Evolutionary conservation across 2,888 invertebrate genomes (phyloP).

Genomic region (Zaprionus lineosus): DNA sequence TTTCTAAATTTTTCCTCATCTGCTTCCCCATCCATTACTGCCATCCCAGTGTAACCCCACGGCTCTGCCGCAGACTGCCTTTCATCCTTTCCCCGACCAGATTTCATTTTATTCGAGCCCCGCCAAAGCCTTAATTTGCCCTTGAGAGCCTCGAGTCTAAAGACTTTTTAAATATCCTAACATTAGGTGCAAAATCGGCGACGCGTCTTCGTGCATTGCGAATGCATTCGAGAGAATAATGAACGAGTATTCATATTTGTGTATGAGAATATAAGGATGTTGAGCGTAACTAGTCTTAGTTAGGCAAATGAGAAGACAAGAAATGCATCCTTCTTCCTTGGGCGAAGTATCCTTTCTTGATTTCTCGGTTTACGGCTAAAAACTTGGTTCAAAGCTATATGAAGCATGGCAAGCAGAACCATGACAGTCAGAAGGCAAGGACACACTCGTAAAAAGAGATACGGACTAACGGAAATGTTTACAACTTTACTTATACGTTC

Average conservation of each 20-base stretch:
- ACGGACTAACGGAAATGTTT: slow-evolving; percentile 43
- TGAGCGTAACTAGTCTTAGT: slow-evolving; percentile 68
- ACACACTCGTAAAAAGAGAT: neutral
- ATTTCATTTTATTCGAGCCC: slow-evolving; percentile 13
- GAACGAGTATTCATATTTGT: slow-evolving; percentile 51
- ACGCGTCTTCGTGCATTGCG: slow-evolving; percentile 12
- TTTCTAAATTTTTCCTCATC: neutral
- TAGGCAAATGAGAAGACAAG: slow-evolving; percentile 43
- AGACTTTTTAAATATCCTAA: slow-evolving; percentile 35
- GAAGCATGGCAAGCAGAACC: slow-evolving; percentile 51
- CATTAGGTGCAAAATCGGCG: slow-evolving; percentile 36
- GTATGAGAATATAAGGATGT: slow-evolving; percentile 49
- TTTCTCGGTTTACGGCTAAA: too few species aligned
- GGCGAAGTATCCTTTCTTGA: slow-evolving; percentile 20
- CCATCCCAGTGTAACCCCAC: too few species aligned
- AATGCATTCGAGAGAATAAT: slow-evolving; percentile 42
- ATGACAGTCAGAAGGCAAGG: slow-evolving; percentile 26
- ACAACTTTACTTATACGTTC: slow-evolving; percentile 37
- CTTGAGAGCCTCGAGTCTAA: slow-evolving; percentile 39
- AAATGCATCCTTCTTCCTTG: slow-evolving; percentile 20
- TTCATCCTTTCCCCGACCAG: too few species aligned
- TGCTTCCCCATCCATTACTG: too few species aligned
- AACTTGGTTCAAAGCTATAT: slow-evolving; percentile 57
- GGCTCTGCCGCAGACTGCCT: too few species aligned
- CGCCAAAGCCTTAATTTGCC: slow-evolving; percentile 10